phyloP scores from a whole-genome alignment of 2,797 vertebrate species.

The Pogonophryne albipinna region DNA sequence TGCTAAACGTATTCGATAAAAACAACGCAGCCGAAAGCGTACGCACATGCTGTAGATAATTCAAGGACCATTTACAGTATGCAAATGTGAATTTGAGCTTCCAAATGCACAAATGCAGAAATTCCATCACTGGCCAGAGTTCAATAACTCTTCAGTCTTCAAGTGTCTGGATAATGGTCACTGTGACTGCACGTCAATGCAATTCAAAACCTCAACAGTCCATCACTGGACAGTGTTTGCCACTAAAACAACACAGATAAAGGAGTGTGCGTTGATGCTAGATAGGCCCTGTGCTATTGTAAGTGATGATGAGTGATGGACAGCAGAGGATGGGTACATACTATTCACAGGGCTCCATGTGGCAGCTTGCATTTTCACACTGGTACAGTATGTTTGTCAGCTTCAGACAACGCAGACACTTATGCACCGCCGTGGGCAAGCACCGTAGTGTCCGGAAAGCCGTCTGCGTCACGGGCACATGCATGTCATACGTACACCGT shows the following conservation, averaged over 20 bases:
- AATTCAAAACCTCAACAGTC: conserved; percentile 80
- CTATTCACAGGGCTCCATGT: conserved; percentile 74
- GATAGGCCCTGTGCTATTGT: conserved; percentile 57
- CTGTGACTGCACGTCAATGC: conserved; percentile 75
- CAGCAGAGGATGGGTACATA: conserved; percentile 67
- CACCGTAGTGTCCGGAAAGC: conserved; percentile 74
- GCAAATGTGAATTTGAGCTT: conserved; percentile 80
- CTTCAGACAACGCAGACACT: conserved; percentile 76
- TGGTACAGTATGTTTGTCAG: conserved; percentile 81
- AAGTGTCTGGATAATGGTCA: conserved; percentile 85
- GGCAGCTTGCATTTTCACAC: conserved; percentile 74
- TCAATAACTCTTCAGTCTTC: conserved; percentile 84
- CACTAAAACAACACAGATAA: conserved; percentile 72
- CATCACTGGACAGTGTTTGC: conserved; percentile 75
- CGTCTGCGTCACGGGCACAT: conserved; percentile 77
- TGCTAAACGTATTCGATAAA: conserved; percentile 43
- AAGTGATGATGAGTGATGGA: conserved; percentile 73
- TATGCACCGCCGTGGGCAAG: conserved; percentile 81
- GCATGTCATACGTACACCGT: conserved; percentile 68
- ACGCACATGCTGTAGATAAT: conserved; percentile 60
- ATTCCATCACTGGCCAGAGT: conserved; percentile 82
- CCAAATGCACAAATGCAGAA: conserved; percentile 78
- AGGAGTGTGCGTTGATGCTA: conserved; percentile 51
- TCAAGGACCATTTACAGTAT: conserved; percentile 80
- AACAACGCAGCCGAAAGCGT: conserved; percentile 48